Conservation (phyloP, 1,140 invertebrate genomes). For the Spodoptera litura region DNA sequence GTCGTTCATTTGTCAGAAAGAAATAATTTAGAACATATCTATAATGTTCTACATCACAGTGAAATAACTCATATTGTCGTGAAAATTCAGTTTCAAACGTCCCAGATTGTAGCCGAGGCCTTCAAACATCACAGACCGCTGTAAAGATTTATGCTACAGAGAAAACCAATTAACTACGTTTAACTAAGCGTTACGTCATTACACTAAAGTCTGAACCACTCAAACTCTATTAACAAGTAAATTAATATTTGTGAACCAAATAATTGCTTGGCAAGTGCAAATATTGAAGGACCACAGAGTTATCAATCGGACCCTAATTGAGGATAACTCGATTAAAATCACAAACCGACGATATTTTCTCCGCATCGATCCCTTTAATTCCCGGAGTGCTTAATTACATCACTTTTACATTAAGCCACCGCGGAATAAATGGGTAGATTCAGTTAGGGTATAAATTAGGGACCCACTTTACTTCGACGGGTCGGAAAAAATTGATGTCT, state of each 20-base stretch:
- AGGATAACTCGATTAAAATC: constrained; percentile 16
- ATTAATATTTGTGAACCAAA: constrained; percentile 29
- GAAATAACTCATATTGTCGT: not conserved
- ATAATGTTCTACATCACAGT: not conserved
- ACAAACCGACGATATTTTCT: constrained; percentile 11
- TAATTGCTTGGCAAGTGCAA: constrained; percentile 1
- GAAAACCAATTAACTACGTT: constrained; percentile 21
- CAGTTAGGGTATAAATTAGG: constrained; percentile 6
- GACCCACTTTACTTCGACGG: not conserved
- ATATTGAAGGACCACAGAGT: not conserved
- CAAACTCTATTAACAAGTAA: not conserved
- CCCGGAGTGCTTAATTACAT: constrained; percentile 11
- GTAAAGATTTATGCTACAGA: constrained; percentile 13
- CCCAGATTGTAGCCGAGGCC: not conserved
- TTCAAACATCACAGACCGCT: constrained; percentile 13
- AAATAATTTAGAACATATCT: too few relatives aligned
- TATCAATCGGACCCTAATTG: constrained; percentile 6
- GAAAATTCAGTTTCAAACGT: constrained; percentile 2
- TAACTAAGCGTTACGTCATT: constrained; percentile 23
- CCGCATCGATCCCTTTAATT: constrained; percentile 6
- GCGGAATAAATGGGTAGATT: constrained; percentile 13
- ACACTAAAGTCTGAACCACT: not conserved
- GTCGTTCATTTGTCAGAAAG: too few relatives aligned
- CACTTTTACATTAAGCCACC: constrained; percentile 17
- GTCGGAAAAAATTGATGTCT: constrained; percentile 4